Base-by-base conservation (phyloP, 2,113 vertebrate genomes). In the Pagrus major region DNA sequence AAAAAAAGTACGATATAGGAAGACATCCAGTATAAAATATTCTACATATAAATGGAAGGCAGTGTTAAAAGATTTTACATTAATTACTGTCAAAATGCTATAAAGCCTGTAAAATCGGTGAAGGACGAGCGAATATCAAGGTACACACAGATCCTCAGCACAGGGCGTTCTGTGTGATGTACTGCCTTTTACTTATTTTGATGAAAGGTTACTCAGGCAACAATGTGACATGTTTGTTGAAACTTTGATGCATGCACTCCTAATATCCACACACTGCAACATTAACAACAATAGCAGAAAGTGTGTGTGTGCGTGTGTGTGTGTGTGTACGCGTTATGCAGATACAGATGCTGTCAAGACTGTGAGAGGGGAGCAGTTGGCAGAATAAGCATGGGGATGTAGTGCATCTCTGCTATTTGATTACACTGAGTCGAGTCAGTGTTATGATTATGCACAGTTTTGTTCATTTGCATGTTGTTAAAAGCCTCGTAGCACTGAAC, bases 401-500 rank as follows among this genome's bases (percentile, higher is more conserved):
- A 47, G 58, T 25, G 59, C 64, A 56, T 73, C 54, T 51, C 35
- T 74, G 76, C 33, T 84, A 55, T 76, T 76, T 87, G 84, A 77
- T 88, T 84, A 86, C 81, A 84, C 61, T 0, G 69, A 84, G 78
- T 59, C 21, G 27, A 82, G 72, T 71, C 77, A 67, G 39, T 74
- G 83, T 80, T 60, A 12, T 72, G 49, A 85, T 88, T 84, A 84
- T 76, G 64, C 71, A 70, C 60, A 72, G 78, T 80, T 84, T 83
- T 86, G 83, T 82, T 79, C 21, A 86, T 88, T 71, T 86, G 78
- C 78, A 82, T 81, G 71, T 58, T 44, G 49, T 81, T 84, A 74
- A 73, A 78, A 78, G 76, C 49, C 33, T 74, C 44, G 63, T 77
- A 77, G 73, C 25, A 27, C 37, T 60, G 12, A 58, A 49, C 27